Evolutionary conservation across 1,140 invertebrate genomes (phyloP).

Genomic region (Venustaconcha ellipsiformis): DNA sequence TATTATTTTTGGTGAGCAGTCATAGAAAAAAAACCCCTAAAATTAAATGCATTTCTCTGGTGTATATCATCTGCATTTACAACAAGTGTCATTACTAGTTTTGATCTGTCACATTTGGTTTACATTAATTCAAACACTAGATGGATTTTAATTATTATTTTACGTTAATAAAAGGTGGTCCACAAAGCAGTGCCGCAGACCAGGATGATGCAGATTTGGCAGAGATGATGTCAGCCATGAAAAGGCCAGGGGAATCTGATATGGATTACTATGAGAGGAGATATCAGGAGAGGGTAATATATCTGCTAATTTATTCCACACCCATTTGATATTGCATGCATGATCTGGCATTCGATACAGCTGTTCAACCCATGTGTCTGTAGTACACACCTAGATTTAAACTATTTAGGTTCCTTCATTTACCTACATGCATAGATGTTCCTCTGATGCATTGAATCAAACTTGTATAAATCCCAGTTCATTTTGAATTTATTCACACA

Average conservation of each 20-base stretch:
- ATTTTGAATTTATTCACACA: no score
- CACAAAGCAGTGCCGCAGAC: not conserved
- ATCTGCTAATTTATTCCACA: not conserved
- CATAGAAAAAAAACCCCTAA: no score
- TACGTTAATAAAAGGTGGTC: no score
- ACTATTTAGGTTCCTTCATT: not conserved
- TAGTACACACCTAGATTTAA: not conserved
- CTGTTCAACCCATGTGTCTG: not conserved
- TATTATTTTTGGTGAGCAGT: no score
- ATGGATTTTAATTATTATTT: no score
- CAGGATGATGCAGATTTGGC: conserved; percentile 45
- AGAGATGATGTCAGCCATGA: conserved; percentile 56
- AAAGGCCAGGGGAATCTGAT: conserved; percentile 62
- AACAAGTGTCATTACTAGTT: no score
- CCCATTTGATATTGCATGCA: not conserved
- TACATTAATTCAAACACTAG: no score
- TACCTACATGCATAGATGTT: not conserved
- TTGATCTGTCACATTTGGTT: no score
- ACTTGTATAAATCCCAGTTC: no score
- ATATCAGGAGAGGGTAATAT: conserved; percentile 63
- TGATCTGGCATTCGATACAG: not conserved
- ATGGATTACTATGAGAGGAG: conserved; percentile 67
- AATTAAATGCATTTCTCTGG: no score
- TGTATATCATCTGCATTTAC: no score
- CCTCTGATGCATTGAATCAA: not conserved